Evolutionary conservation across 2,113 vertebrate species (phyloP), one percentile per base, ranked within the genome.

Genomic region (Vimba vimba): DNA sequence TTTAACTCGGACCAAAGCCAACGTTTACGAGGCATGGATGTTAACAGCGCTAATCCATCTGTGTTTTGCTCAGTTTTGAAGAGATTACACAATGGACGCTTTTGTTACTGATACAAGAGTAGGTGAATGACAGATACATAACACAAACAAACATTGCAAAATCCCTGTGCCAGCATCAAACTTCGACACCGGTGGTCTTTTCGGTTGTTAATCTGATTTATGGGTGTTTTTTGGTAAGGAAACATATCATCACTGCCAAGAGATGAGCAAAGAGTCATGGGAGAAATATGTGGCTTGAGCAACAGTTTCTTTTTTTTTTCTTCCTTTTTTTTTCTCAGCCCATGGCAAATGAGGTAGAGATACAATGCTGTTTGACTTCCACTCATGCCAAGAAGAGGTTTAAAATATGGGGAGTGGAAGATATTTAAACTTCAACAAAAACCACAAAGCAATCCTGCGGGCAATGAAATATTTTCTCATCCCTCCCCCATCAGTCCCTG

Each of bases 1-100:
- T 95, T 96, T 96, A 95, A 94, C 92, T 86, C 94, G 89, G 93
- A 96, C 93, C 90, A 91, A 90, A 94, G 93, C 93, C 95, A 91
- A 94, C 94, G 91, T 96, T 96, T 94, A 91, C 84, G 86, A 92
- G 84, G 88, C 85, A 33, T 55, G 89, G 91, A 91, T 92, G 93
- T 93, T 92, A 93, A 92, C 90, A 91, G 93, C 1, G 89, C 93
- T 97, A 97, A 97, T 92, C 93, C 83, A 86, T 94, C 90, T 89
- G 91, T 94, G 95, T 96, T 96, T 95, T 93, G 11, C 90, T 92
- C 92, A 88, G 59, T 93, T 95, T 89, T 91, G 93, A 95, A 92
- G 93, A 94, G 94, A 96, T 96, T 95, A 95, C 85, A 91, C 80
- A 88, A 90, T 90, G 88, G 91, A 89, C 39, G 93, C 93, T 94